Evolutionary conservation across 2,888 invertebrate species (phyloP).

Genomic region (Megaustenia siamemsis): DNA sequence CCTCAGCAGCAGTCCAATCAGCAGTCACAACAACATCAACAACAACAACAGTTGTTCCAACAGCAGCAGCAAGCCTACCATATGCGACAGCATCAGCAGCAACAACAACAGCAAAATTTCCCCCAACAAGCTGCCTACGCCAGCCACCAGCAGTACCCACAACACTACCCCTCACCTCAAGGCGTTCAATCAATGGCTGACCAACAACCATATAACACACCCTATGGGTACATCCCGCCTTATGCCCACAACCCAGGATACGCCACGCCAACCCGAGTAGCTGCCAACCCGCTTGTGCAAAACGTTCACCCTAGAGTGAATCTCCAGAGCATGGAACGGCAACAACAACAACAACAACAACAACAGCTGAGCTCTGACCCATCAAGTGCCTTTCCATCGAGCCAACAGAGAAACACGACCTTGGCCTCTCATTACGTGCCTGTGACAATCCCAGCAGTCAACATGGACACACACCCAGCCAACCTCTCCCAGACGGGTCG

Average conservation of each 20-base stretch:
- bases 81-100: constrained; percentile 53
- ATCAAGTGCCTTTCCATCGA: constrained; percentile 56
- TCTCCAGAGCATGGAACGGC: constrained; percentile 54
- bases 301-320: constrained; percentile 58
- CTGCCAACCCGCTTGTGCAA: constrained; percentile 51
- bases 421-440: constrained; percentile 56
- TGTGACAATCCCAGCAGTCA: constrained; percentile 56
- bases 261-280: constrained; percentile 55
- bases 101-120: constrained; percentile 55
- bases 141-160: constrained; percentile 54
- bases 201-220: constrained; percentile 43
- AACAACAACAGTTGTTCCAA: constrained; percentile 52
- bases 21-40: constrained; percentile 44
- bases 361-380: constrained; percentile 52
- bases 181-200: neutral
- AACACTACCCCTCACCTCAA: constrained; percentile 40
- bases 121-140: constrained; percentile 30
- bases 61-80: constrained; percentile 53
- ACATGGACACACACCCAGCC: constrained; percentile 49
- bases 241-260: constrained; percentile 55
- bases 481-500: constrained; percentile 39
- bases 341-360: constrained; percentile 58
- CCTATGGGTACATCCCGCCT: constrained; percentile 46
- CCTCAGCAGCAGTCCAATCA: constrained; percentile 48
- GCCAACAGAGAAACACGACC: constrained; percentile 11